Evolutionary conservation across 2,888 invertebrate genomes (phyloP).

Genomic region (Matsumyia berberina): DNA sequence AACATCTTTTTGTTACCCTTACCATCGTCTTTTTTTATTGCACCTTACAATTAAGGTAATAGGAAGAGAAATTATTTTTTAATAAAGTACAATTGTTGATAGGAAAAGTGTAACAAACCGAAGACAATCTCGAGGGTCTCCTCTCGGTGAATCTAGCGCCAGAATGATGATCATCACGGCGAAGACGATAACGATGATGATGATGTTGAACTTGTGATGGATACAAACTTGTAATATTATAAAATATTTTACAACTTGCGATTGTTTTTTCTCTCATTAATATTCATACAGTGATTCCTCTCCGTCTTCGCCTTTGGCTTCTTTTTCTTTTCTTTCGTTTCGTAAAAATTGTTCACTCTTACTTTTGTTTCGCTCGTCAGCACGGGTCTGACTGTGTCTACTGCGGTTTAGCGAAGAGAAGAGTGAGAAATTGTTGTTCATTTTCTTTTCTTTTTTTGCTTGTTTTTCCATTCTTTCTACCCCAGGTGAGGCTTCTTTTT

Average conservation of each 20-base stretch:
- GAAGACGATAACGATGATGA: slow-evolving; percentile 12
- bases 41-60: slow-evolving; percentile 13
- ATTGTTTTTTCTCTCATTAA: slow-evolving; percentile 52
- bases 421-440: slow-evolving; percentile 49
- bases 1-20: slow-evolving; percentile 1
- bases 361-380: slow-evolving; percentile 20
- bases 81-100: not conserved
- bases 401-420: not conserved
- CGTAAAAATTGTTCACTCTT: slow-evolving; percentile 26
- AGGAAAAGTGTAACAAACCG: slow-evolving; percentile 51
- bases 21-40: slow-evolving; percentile 7
- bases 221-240: slow-evolving; percentile 40
- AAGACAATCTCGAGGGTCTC: slow-evolving; percentile 9
- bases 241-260: slow-evolving; percentile 56
- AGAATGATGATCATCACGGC: not conserved
- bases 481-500: slow-evolving; percentile 14
- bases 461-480: slow-evolving; percentile 24
- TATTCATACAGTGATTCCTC: slow-evolving; percentile 31
- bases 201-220: slow-evolving; percentile 62
- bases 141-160: slow-evolving; percentile 34
- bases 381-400: not conserved
- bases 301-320: too few relatives aligned
- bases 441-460: slow-evolving; percentile 17
- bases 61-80: slow-evolving; percentile 46
- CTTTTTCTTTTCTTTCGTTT: slow-evolving; percentile 1